phyloP scores from a whole-genome alignment of 2,797 vertebrate genomes.

The Bufotes viridis region DNA sequence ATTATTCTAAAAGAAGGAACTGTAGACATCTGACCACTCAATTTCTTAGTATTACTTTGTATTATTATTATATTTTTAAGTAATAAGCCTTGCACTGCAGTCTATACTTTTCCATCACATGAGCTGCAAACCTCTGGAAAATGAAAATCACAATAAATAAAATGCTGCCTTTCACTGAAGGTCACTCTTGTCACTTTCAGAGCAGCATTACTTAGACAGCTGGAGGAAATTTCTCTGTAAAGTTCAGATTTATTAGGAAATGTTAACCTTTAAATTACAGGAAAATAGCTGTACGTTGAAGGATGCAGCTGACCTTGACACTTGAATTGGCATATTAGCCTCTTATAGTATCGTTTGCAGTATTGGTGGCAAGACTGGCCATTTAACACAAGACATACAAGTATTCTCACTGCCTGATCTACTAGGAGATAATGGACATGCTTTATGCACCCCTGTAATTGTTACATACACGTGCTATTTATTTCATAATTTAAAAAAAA shows the following conservation, averaged over 20 bases:
- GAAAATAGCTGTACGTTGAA: not conserved
- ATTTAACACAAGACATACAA: not conserved
- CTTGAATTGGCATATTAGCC: not conserved
- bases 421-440: not conserved
- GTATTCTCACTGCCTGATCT: not conserved
- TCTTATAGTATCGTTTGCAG: not conserved
- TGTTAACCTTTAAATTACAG: not conserved
- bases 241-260: not conserved
- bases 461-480: not conserved
- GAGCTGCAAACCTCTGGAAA: not conserved
- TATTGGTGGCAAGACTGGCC: too few species aligned
- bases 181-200: constrained; percentile 19
- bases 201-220: constrained; percentile 3
- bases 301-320: not conserved
- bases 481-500: too few species aligned
- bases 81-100: not conserved
- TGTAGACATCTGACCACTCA: too few species aligned
- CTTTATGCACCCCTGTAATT: not conserved
- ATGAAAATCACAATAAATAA: not conserved
- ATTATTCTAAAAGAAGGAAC: not conserved
- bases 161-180: constrained; percentile 11
- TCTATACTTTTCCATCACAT: not conserved
- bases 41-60: not conserved
- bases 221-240: not conserved
- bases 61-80: not conserved